Evolutionary conservation across 92 coral and sea anemone species (phyloP).

Genomic region (Siderastrea radians): DNA sequence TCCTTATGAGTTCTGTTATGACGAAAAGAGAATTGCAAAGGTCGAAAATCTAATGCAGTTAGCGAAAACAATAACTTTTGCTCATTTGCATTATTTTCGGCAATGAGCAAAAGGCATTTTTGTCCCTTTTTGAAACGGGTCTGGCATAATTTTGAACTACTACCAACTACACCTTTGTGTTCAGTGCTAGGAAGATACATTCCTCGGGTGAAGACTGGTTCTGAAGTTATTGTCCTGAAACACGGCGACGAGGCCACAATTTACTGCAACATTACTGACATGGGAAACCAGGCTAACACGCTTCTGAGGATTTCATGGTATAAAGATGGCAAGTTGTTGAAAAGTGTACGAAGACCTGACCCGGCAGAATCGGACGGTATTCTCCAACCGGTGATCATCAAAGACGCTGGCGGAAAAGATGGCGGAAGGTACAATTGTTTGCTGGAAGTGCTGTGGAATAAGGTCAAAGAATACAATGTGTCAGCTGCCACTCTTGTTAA

Average conservation of each 20-base stretch:
- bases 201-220: background rate
- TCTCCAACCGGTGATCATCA: background rate
- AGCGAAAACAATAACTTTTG: no score
- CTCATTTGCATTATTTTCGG: no score
- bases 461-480: background rate
- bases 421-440: constrained; percentile 18
- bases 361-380: background rate
- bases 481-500: constrained; percentile 1
- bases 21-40: no score
- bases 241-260: background rate
- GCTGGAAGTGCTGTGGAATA: background rate
- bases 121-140: no score
- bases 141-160: no score
- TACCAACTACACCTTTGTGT: no score
- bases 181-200: constrained; percentile 15
- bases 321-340: constrained; percentile 4
- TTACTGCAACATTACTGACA: constrained; percentile 1
- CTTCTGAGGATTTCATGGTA: constrained; percentile 20
- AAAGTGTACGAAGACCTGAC: background rate
- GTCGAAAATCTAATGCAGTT: no score
- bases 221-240: background rate
- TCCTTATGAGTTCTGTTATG: no score
- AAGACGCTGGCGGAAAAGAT: background rate
- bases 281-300: background rate
- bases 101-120: no score